Base-by-base conservation (phyloP, 2,113 vertebrate species). In the Silurus asotus region DNA sequence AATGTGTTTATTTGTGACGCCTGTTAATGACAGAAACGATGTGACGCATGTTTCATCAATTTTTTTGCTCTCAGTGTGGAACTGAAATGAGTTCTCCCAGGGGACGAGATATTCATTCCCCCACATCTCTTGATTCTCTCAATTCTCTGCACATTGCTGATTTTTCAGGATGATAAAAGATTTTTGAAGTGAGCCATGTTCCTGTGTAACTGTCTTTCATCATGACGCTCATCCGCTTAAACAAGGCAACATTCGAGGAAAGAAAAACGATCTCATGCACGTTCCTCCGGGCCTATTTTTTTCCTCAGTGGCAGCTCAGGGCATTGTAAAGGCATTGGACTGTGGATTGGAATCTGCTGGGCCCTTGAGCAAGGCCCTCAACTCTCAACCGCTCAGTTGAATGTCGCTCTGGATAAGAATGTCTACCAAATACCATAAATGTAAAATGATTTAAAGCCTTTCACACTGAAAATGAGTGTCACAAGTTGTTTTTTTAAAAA, bases 151-250 rank as follows among this genome's bases (percentile, higher is more conserved):
- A 37, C 37, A 2, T 19, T 64, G 89, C 88, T 90, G 89, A 90
- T 86, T 49, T 90, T 94, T 94, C 92, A 94, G 93, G 93, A 92
- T 89, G 91, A 94, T 90, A 89, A 88, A 91, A 89, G 92, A 94
- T 92, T 93, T 90, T 93, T 83, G 23, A 67, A 56, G 58, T 45
- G 9, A 49, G 89, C 77, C 2, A 15, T 1, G 25, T 45, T 55
- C 6, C 49, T 25, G 48, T 11, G 25, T 20, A 6, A 45, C 67
- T 0, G 67, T 70, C 15, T 28, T 17, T 45, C 49, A 55, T 77
- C n/a, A 20, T n/a, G 56, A 17, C 8, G 13, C 28, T 59, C 56
- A 28, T 23, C 15, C 15, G 2, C 75, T 23, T 23, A 19, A 6
- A 51, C 20, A 0, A 25, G 20, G 13, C 23, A 25, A 56, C 6